Conservation (phyloP, 2,888 invertebrate species). For the Amphipyra berbera region DNA sequence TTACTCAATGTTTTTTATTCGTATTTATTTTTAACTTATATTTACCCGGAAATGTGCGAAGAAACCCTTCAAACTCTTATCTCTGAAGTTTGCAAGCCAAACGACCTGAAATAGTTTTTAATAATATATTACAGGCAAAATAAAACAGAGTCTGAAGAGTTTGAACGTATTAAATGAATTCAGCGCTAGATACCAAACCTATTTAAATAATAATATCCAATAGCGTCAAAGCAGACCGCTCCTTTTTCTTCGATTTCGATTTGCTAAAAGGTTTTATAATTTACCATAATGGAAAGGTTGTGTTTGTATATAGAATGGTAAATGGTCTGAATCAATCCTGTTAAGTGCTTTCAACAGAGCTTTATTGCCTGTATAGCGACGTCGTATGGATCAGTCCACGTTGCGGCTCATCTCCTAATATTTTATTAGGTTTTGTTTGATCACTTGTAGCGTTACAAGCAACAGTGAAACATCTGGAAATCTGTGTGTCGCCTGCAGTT, state of each 20-base stretch:
- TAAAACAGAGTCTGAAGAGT: not conserved
- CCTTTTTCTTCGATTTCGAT: slow-evolving; percentile 75
- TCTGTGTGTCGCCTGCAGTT: not conserved
- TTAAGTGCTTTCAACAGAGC: slow-evolving; percentile 89
- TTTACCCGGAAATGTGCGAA: too few relatives aligned
- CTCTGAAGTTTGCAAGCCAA: too few relatives aligned
- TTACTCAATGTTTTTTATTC: too few relatives aligned
- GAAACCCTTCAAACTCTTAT: too few relatives aligned
- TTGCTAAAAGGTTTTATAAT: slow-evolving; percentile 88
- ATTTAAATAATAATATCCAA: slow-evolving; percentile 63
- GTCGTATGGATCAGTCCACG: slow-evolving; percentile 75
- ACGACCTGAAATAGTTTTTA: too few relatives aligned
- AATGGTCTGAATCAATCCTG: slow-evolving; percentile 89
- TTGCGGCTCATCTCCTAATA: slow-evolving; percentile 51
- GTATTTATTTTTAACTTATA: too few relatives aligned
- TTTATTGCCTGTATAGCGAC: slow-evolving; percentile 86
- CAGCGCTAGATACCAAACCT: slow-evolving; percentile 50
- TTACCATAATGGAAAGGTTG: slow-evolving; percentile 88
- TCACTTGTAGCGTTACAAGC: slow-evolving; percentile 1
- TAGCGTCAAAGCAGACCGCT: slow-evolving; percentile 67
- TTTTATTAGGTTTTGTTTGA: slow-evolving; percentile 32
- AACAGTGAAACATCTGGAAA: not conserved
- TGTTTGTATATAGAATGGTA: slow-evolving; percentile 89
- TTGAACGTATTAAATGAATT: slow-evolving; percentile 17
- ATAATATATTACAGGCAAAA: not conserved